These are phyloP conservation scores for Rhegmatorhina hoffmannsi DNA, from an alignment of 2,113 vertebrate species.

Conservation along the genomic window DNA sequence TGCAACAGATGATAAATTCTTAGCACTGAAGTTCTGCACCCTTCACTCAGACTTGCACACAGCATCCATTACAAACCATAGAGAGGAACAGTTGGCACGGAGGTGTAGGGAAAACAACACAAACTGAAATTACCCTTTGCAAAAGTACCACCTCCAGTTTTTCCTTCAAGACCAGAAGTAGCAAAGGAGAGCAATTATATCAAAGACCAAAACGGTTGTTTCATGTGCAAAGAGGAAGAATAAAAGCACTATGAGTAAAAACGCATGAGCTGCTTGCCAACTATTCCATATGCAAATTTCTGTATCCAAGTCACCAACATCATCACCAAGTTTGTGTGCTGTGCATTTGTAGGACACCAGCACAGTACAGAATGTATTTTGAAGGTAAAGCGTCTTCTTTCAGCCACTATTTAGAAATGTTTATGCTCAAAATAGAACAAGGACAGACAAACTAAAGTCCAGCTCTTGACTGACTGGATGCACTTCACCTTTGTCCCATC, in stretches of 20 bases:
- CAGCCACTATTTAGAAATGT: background rate
- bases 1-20: background rate
- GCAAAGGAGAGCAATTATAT: slow-evolving; percentile 22
- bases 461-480: background rate
- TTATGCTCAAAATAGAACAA: background rate
- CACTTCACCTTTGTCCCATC: background rate
- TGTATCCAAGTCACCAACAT: background rate
- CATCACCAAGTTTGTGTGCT: background rate
- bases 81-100: slow-evolving; percentile 31
- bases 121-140: slow-evolving; percentile 24
- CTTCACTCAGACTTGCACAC: slow-evolving; percentile 7
- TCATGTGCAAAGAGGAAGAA: slow-evolving; percentile 1
- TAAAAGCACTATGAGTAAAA: slow-evolving; percentile 26
- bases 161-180: slow-evolving; percentile 26
- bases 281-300: background rate
- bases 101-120: background rate
- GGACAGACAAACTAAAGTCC: background rate
- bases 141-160: slow-evolving; percentile 40
- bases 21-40: background rate
- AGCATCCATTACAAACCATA: background rate
- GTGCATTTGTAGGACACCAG: background rate
- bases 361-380: background rate
- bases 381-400: background rate
- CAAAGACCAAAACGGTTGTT: slow-evolving; percentile 6
- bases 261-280: background rate